Evolutionary conservation across 2,113 vertebrate species (phyloP), one percentile per base, ranked within the genome.

Genomic region (Etheostoma spectabile): DNA sequence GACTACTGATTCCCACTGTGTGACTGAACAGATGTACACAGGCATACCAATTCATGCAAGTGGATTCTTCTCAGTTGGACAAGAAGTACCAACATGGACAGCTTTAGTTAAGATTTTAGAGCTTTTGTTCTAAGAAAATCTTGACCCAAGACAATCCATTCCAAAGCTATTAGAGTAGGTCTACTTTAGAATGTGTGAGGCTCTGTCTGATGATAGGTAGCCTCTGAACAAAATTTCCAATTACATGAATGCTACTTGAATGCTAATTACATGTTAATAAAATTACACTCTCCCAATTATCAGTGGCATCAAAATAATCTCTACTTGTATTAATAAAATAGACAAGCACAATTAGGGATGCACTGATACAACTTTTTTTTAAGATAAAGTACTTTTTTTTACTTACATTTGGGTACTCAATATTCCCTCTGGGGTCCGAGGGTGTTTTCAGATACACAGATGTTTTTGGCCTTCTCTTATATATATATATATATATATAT

Each of bases 181-280:
- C 73, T 48, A 63, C 67, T 79, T 84, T 60, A 81, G 69, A 75
- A 74, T 82, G 38, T 80, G 63, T 59, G 74, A 83, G 69, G 19
- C 56, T 51, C 38, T 53, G 67, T 72, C 61, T 78, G 48, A 24
- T 63, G 64, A 71, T 30, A 71, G 70, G 13, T 63, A 49, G 53
- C 46, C 62, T 59, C 60, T 70, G 49, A 71, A 53, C 16, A 89
- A 61, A 88, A 65, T 82, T 89, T 84, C 80, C 49, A 68, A 35
- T 60, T 75, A 52, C 78, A 67, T 55, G 46, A 74, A 71, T 62
- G 63, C 65, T 60, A 67, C 67, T 51, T 62, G 67, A 18, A 30
- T 30, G 30, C 30, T 30, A 67, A 71, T 51, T 62, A 62, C 14
- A 30, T 30, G 30, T 3, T 30, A 33, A 70, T 78, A 68, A n/a